Evolutionary conservation across 1,140 invertebrate species (phyloP).

Genomic region (Drosophila gunungcola): DNA sequence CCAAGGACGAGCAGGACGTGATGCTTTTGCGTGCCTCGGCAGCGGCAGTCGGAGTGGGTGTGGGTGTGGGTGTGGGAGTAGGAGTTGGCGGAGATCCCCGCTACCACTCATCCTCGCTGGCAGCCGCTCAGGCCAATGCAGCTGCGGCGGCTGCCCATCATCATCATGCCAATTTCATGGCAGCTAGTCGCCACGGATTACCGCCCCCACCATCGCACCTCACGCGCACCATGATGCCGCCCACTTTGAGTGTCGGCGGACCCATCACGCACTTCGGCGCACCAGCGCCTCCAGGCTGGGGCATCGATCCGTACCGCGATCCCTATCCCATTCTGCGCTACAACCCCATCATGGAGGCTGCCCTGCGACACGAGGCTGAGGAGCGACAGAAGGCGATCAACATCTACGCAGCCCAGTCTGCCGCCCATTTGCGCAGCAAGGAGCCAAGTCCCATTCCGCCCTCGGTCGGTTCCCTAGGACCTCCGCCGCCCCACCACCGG

Average conservation of each 20-base stretch:
- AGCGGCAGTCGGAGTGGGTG: constrained; percentile 50
- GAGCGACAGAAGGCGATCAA: constrained; percentile 90
- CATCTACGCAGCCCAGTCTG: constrained; percentile 87
- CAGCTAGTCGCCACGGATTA: constrained; percentile 85
- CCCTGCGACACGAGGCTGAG: constrained; percentile 90
- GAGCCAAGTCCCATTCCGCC: constrained; percentile 87
- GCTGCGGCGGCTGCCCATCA: constrained; percentile 69
- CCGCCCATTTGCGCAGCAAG: constrained; percentile 86
- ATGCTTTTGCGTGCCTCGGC: constrained; percentile 83
- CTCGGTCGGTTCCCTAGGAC: constrained; percentile 84
- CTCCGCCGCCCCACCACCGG: constrained; percentile 84
- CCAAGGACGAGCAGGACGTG: constrained; percentile 87
- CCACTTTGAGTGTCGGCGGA: constrained; percentile 84
- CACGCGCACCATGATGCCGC: constrained; percentile 86
- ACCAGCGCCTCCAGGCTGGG: constrained; percentile 86
- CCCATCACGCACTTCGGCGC: constrained; percentile 87
- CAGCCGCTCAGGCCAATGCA: constrained; percentile 69
- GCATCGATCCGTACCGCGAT: constrained; percentile 87
- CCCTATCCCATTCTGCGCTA: constrained; percentile 89
- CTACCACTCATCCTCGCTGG: constrained; percentile 80
- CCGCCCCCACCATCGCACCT: constrained; percentile 87
- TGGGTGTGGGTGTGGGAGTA: background rate
- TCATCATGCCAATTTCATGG: constrained; percentile 84
- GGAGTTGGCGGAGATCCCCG: constrained; percentile 61
- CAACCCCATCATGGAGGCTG: constrained; percentile 89